Base-by-base conservation (phyloP, 2,888 invertebrate species). In the Plebejus melissa region DNA sequence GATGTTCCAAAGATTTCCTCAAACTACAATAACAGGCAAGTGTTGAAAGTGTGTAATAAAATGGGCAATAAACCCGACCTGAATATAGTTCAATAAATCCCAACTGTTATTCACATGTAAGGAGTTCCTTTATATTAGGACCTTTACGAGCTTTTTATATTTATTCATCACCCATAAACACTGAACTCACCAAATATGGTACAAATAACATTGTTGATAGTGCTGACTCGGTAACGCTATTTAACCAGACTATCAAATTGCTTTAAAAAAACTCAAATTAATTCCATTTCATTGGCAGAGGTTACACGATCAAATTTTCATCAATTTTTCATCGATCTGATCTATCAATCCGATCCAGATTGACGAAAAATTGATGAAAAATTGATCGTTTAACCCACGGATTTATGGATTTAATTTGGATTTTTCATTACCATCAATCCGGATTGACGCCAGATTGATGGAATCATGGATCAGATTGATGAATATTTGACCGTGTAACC, bases 31-130 rank as follows among this genome's bases (percentile, higher is more conserved):
- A 46, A 72, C 50, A 71, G 28, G 16, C 50, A 32, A 72, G 72
- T 46, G 72, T 72, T 72, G 72, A 54, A 54, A 28, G 50, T 72
- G n/a, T 50, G 54, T 50, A 72, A 54, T 72, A 72, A 72, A 72
- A 72, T 50, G 54, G 32, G 54, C 50, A 72, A 72, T 72, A 72
- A 72, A 54, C 54, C 32, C 28, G 50, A 72, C 72, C 72, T 72
- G 54, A 72, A 72, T 72, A 50, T 72, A 72, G 72, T 54, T 54
- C 72, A 72, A 72, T 72, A 72, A 72, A 72, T 72, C 46, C 72
- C 72, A 22, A 50, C 50, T 72, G 72, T 50, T 72, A 72, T 72
- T 72, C 72, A 54, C 72, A 72, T 72, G 54, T 72, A 54, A 36
- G 46, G 32, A 72, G 72, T 72, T 72, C 72, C 72, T 72, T 72